A percentile compares a stretch with the other conserved stretches of the same genome.
Evolutionary conservation across 2,113 vertebrate genomes (phyloP).

Genomic region (Trachemys scripta): DNA sequence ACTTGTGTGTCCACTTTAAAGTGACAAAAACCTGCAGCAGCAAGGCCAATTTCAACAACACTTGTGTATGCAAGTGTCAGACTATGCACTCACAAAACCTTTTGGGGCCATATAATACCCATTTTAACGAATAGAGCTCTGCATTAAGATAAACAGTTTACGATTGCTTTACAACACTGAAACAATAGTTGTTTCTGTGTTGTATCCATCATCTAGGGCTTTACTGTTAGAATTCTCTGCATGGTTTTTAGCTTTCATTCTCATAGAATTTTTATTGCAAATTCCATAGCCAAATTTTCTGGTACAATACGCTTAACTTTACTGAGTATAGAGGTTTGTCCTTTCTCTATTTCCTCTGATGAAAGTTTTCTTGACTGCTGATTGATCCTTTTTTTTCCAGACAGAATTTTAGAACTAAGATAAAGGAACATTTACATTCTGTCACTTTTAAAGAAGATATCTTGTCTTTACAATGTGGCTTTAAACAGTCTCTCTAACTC

Average conservation of each 20-base stretch:
- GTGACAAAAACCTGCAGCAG: neutral
- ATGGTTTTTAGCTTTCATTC: fast-evolving
- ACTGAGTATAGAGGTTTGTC: neutral
- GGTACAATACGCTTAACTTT: neutral
- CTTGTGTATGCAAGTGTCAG: neutral
- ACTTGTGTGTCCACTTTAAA: neutral
- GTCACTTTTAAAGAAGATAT: neutral
- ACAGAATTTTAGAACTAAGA: neutral
- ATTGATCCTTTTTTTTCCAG: neutral
- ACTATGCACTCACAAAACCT: neutral
- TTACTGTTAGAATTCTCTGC: neutral
- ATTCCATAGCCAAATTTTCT: neutral
- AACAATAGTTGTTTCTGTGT: neutral
- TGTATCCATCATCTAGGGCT: neutral
- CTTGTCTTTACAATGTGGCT: neutral
- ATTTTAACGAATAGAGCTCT: neutral
- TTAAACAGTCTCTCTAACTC: neutral
- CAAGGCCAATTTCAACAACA: neutral
- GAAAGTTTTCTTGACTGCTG: neutral
- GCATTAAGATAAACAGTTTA: neutral
- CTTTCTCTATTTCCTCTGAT: neutral
- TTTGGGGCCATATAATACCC: neutral
- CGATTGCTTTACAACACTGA: neutral
- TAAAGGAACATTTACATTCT: neutral
- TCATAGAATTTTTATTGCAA: neutral